Percentiles rank a stretch among this genome's conserved stretches.
These are phyloP conservation scores for Zaprionus tsacasi DNA, from an alignment of 1,140 invertebrate genomes.

Conservation along the genomic window DNA sequence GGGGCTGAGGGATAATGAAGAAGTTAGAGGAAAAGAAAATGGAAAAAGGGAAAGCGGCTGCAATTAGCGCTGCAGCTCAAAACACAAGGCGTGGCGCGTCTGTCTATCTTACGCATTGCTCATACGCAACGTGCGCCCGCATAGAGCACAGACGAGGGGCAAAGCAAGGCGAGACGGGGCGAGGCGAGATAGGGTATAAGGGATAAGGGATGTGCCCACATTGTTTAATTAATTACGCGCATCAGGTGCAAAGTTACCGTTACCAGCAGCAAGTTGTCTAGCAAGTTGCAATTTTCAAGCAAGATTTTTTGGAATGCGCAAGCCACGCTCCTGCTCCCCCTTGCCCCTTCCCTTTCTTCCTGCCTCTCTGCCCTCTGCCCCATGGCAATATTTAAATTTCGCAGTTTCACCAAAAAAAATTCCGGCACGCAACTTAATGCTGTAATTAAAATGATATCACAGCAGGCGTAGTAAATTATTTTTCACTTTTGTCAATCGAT, in stretches of 20 bases:
- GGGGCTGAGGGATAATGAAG: background rate
- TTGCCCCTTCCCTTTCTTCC: background rate
- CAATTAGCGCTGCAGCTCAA: conserved; percentile 65
- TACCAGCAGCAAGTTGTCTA: background rate
- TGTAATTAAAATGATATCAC: conserved; percentile 46
- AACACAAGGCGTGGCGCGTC: conserved; percentile 6
- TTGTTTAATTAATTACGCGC: conserved; percentile 77
- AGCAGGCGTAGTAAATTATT: background rate
- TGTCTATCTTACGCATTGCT: conserved; percentile 25
- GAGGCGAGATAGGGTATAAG: background rate
- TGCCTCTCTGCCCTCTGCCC: background rate
- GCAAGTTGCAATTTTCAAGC: conserved; percentile 31
- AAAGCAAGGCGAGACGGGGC: background rate
- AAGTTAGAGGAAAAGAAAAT: too few relatives aligned
- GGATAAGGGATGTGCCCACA: conserved; percentile 37
- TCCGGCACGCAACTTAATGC: conserved; percentile 26
- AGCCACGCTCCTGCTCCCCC: background rate
- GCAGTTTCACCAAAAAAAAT: conserved; percentile 7
- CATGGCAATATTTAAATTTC: conserved; percentile 12
- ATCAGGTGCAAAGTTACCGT: conserved; percentile 45
- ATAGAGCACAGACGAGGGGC: background rate
- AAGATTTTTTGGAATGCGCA: conserved; percentile 26
- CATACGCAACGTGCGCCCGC: conserved; percentile 49
- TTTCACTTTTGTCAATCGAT: conserved; percentile 26
- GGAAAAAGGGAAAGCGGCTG: conserved; percentile 3